phyloP scores from a whole-genome alignment of 2,888 invertebrate species.

The Leistus spinibarbis region DNA sequence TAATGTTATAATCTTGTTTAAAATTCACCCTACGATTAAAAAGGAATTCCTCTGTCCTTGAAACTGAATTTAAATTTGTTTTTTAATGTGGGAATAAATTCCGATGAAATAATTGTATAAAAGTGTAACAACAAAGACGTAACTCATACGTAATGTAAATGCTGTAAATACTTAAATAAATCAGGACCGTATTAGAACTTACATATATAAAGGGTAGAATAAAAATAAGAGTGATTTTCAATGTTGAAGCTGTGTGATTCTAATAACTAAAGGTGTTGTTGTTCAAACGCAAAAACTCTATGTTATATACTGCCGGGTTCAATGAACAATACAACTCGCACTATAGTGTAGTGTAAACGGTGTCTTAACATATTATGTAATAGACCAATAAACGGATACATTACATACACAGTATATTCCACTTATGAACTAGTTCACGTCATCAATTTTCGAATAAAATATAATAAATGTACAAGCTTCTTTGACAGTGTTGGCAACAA shows the following conservation, averaged over 20 bases:
- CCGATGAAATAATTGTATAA: neutral
- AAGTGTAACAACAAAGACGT: neutral
- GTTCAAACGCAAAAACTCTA: neutral
- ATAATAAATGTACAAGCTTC: too few relatives aligned
- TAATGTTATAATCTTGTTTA: neutral
- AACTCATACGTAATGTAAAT: neutral
- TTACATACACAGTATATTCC: too few relatives aligned
- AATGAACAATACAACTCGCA: slow-evolving; percentile 1
- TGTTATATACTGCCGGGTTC: neutral
- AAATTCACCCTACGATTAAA: neutral
- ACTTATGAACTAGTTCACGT: too few relatives aligned
- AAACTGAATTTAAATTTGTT: neutral
- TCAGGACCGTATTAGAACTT: too few relatives aligned
- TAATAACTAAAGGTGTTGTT: neutral
- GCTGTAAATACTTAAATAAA: neutral
- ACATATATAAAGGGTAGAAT: too few relatives aligned
- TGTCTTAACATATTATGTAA: neutral
- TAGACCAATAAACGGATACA: neutral
- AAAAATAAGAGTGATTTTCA: neutral
- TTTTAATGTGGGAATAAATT: too few relatives aligned
- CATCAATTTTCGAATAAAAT: too few relatives aligned
- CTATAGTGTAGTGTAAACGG: neutral
- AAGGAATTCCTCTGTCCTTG: neutral
- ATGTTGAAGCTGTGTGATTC: neutral
- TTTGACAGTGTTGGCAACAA: neutral